These are phyloP conservation scores for Pangasius larnaudii DNA, from an alignment of 2,797 vertebrate species.

Conservation along the genomic window DNA sequence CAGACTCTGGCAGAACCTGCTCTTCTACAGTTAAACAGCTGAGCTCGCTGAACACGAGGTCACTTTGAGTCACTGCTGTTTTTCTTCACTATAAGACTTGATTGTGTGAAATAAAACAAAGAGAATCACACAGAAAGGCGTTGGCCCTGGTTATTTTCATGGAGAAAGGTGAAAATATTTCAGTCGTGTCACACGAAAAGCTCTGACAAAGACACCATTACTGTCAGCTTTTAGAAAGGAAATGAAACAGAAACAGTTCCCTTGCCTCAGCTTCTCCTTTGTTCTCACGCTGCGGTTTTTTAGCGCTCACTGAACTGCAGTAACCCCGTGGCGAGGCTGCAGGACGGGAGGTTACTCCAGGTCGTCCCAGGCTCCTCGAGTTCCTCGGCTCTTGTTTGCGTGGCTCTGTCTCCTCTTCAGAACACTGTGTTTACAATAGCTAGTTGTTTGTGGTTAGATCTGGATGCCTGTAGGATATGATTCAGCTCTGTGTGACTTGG, in stretches of 20 bases:
- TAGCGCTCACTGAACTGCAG: conserved; percentile 58
- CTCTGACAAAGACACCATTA: background rate
- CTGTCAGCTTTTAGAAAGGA: background rate
- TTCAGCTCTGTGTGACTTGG: conserved; percentile 14
- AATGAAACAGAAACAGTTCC: conserved; percentile 24
- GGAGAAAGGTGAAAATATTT: background rate
- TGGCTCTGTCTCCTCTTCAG: conserved; percentile 4
- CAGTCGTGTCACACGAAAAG: background rate
- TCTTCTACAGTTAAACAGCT: conserved; percentile 48
- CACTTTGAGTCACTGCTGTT: conserved; percentile 34
- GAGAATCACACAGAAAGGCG: background rate
- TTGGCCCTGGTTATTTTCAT: background rate
- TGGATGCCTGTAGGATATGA: conserved; percentile 14
- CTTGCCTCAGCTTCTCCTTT: conserved; percentile 43
- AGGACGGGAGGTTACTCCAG: conserved; percentile 56
- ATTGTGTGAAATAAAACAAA: background rate
- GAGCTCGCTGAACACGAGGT: conserved; percentile 52
- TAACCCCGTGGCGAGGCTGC: conserved; percentile 53
- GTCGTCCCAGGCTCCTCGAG: conserved; percentile 43
- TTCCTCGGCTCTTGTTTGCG: conserved; percentile 45
- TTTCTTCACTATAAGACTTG: background rate
- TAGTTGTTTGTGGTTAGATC: background rate
- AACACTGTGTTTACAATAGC: conserved; percentile 22
- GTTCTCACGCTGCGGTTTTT: conserved; percentile 48
- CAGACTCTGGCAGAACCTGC: background rate